Percentiles rank a stretch among this genome's conserved stretches.
Conservation (phyloP, 2,113 vertebrate species). For the Cavia aperea region DNA sequence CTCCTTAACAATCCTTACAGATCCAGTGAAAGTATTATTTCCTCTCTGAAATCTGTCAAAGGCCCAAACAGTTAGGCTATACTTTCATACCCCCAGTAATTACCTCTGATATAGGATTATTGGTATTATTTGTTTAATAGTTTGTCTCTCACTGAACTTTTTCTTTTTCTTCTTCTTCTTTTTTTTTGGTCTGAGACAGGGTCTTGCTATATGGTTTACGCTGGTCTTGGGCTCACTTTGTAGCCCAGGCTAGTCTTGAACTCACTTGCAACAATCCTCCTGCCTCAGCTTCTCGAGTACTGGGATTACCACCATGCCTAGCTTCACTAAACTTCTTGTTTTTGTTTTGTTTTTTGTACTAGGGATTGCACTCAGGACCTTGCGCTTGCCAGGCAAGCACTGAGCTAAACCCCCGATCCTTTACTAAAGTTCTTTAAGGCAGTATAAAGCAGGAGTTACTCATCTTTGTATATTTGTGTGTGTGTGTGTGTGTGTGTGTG, state of each 20-base stretch:
- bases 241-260: too few relatives aligned
- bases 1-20: background rate
- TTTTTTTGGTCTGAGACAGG: too few relatives aligned
- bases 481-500: background rate
- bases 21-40: conserved; percentile 2
- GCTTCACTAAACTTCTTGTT: background rate
- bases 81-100: background rate
- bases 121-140: conserved; percentile 21
- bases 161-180: too few relatives aligned
- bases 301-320: too few relatives aligned
- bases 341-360: too few relatives aligned
- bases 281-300: too few relatives aligned
- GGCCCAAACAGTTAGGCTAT: background rate
- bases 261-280: too few relatives aligned
- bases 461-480: background rate
- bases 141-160: conserved; percentile 4
- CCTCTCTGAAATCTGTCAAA: conserved; percentile 16
- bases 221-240: too few relatives aligned
- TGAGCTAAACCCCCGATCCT: too few relatives aligned
- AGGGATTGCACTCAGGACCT: too few relatives aligned
- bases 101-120: conserved; percentile 3
- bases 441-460: background rate
- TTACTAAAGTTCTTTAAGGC: conserved; percentile 28
- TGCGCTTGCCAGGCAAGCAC: too few relatives aligned
- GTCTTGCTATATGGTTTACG: too few relatives aligned